A percentile compares a stretch with the other conserved stretches of the same genome.
Conservation (phyloP, 2,797 vertebrate genomes). For the Naso thynnoides region DNA sequence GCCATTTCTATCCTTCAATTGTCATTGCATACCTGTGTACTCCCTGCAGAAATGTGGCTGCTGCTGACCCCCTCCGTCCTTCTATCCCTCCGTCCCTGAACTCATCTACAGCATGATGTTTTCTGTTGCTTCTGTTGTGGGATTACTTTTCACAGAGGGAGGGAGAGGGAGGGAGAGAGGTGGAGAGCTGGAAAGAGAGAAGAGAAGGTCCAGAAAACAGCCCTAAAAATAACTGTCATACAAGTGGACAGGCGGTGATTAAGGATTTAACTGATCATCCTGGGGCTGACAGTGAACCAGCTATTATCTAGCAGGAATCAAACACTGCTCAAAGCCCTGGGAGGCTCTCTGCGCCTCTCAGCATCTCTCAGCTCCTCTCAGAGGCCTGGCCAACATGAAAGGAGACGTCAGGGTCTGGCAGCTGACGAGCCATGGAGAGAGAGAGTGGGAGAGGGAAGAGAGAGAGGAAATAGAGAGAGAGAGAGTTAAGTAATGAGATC, state of each 20-base stretch:
- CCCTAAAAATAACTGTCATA: slow-evolving; percentile 95
- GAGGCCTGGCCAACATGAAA: slow-evolving; percentile 94
- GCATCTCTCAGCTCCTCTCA: slow-evolving; percentile 82
- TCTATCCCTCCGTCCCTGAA: slow-evolving; percentile 27
- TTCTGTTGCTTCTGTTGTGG: slow-evolving; percentile 65
- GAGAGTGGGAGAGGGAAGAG: slow-evolving; percentile 44
- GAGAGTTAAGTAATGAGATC: slow-evolving; percentile 82
- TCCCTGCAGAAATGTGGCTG: slow-evolving; percentile 17
- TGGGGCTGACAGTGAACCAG: slow-evolving; percentile 99
- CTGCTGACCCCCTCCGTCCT: slow-evolving; percentile 21
- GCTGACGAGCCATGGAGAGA: slow-evolving; percentile 88
- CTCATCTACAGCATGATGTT: slow-evolving; percentile 35
- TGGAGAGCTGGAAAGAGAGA: slow-evolving; percentile 64
- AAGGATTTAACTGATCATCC: slow-evolving; percentile 99
- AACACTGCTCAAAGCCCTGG: slow-evolving; percentile 98
- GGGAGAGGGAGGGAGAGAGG: slow-evolving; percentile 53
- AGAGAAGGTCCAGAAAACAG: slow-evolving; percentile 80
- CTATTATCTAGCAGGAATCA: slow-evolving; percentile 99
- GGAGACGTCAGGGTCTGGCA: slow-evolving; percentile 98
- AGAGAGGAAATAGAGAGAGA: slow-evolving; percentile 47
- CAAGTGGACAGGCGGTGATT: slow-evolving; percentile 99
- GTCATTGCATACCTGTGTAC: not conserved
- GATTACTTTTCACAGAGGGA: slow-evolving; percentile 62
- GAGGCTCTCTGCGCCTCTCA: slow-evolving; percentile 84
- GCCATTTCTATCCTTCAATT: not conserved